A percentile compares a stretch with the other conserved stretches of the same genome.
Conservation (phyloP, 2,797 vertebrate genomes). For the Siniperca obscura region DNA sequence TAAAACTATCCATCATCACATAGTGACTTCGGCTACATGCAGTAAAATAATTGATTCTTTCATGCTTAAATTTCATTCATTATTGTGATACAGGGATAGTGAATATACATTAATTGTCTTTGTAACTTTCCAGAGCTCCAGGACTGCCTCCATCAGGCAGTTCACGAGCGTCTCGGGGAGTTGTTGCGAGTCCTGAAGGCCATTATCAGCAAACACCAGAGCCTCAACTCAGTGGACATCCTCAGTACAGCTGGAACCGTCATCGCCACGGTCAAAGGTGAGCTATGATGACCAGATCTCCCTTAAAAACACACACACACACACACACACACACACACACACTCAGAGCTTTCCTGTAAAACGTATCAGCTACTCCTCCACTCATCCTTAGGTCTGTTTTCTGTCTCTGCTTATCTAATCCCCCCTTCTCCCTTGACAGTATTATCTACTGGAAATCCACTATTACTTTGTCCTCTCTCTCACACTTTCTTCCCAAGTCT, state of each 20-base stretch:
- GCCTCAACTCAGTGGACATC: constrained; percentile 95
- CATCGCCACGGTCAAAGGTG: constrained; percentile 97
- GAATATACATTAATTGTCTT: neutral
- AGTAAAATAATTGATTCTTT: neutral
- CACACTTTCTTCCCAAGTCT: constrained; percentile 35
- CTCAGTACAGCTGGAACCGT: constrained; percentile 94
- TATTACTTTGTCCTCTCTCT: constrained; percentile 43
- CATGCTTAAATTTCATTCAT: neutral
- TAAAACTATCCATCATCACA: neutral
- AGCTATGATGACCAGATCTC: constrained; percentile 62
- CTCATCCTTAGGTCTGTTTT: constrained; percentile 70
- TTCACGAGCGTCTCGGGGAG: constrained; percentile 94
- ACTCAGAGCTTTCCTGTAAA: constrained; percentile 49
- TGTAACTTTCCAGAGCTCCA: constrained; percentile 86
- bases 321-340: constrained; percentile 7
- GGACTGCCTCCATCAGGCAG: constrained; percentile 91
- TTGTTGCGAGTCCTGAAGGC: constrained; percentile 92
- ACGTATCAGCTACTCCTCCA: constrained; percentile 62
- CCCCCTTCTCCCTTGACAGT: constrained; percentile 44
- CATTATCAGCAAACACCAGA: constrained; percentile 94
- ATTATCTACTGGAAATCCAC: constrained; percentile 54
- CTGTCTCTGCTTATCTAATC: constrained; percentile 68
- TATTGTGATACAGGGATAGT: neutral
- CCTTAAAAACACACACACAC: constrained; percentile 13
- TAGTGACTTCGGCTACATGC: neutral